A percentile compares a stretch with the other conserved stretches of the same genome.
phyloP scores from a whole-genome alignment of 2,888 invertebrate species.

The Xestia xanthographa region DNA sequence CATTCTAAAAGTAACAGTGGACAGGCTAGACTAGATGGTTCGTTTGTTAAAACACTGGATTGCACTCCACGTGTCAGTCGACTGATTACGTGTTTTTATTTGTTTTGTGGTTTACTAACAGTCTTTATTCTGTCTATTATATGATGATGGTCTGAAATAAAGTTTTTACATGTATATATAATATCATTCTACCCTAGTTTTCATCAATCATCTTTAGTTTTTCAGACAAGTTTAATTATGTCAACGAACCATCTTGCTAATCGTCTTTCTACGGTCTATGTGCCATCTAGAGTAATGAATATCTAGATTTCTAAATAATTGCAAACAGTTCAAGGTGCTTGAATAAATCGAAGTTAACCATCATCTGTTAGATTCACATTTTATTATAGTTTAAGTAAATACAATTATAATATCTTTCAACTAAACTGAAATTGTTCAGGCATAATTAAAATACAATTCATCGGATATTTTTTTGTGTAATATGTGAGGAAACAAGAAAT shows the following conservation, averaged over 20 bases:
- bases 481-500: not conserved
- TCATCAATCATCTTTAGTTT: not conserved
- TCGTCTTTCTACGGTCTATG: not conserved
- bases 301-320: not conserved
- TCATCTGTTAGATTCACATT: not conserved
- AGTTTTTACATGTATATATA: too few species aligned
- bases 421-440: not conserved
- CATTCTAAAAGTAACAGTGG: too few species aligned
- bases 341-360: not conserved
- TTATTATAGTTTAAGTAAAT: not conserved
- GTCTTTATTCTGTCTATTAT: too few species aligned
- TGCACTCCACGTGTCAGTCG: too few species aligned
- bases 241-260: not conserved
- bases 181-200: not conserved
- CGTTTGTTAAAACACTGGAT: too few species aligned
- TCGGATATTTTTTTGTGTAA: not conserved
- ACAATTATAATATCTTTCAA: not conserved
- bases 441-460: not conserved
- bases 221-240: conserved; percentile 6
- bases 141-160: too few species aligned
- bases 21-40: too few species aligned
- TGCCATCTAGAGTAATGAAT: too few species aligned
- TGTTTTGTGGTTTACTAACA: too few species aligned
- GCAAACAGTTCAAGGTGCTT: not conserved
- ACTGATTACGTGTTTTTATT: too few species aligned